Base-by-base conservation (phyloP, 2,113 vertebrate genomes). In the Cephalophus harveyi region DNA sequence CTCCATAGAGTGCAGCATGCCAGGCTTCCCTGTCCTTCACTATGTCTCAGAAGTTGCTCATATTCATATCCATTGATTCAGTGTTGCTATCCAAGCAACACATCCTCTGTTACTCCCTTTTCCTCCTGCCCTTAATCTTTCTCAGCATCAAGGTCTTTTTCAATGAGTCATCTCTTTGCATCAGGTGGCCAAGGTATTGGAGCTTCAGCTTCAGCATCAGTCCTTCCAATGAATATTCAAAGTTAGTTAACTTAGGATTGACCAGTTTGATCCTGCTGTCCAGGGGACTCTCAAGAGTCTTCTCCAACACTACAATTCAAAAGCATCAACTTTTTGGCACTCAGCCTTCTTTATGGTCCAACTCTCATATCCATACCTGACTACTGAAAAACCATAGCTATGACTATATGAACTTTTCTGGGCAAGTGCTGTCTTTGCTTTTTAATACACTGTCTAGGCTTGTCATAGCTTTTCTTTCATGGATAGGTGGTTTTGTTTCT, bases 391-490 rank as follows among this genome's bases (percentile, higher is more conserved):
- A 21, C 17, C 33, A 36, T 67, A 36, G 33, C 33, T 50, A 6
- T 57, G 28, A 21, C 67, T 55, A 55, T 76, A 82, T 1, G 2
- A 2, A 36, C 17, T 67, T 67, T 36, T 21, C 8, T 0, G 0
- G 17, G 33, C 4, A 67, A 36, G 17, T 36, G 64, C 9, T 67
- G 64, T 25, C 33, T 78, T 48, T 78, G 25, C 13, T 78, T 48
- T 78, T 36, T 36, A 67, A 21, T 2, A 1, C 2, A 5, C n/a
- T 67, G 17, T 67, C 17, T 67, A 36, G 9, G 9, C n/a, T 67
- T 36, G 17, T 67, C 17, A 67, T 5, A 67, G n/a, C 17, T 67
- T 67, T 67, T 2, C 3, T n/a, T 81, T 25, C 2, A 40, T 74
- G 27, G 46, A 30, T 48, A 79, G 27, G 2, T 79, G 43, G 46